phyloP scores from a whole-genome alignment of 2,797 vertebrate genomes.

The Anas bernieri region DNA sequence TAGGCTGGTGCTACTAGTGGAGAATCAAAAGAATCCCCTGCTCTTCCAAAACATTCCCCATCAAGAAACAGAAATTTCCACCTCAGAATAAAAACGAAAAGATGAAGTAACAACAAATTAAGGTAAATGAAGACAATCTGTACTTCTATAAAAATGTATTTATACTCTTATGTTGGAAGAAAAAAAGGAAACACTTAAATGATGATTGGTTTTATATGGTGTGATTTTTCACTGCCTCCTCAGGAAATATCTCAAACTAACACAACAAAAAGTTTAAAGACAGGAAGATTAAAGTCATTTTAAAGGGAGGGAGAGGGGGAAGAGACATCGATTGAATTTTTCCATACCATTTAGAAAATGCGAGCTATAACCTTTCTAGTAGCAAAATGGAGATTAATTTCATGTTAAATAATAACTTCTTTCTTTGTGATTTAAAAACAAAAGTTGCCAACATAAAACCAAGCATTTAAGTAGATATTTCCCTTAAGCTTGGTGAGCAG shows the following conservation, averaged over 20 bases:
- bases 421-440: neutral
- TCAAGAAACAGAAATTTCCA: neutral
- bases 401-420: neutral
- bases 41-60: neutral
- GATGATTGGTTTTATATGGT: neutral
- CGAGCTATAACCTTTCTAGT: neutral
- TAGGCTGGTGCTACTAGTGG: neutral
- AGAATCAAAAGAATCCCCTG: neutral
- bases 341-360: neutral
- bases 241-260: neutral
- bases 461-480: neutral
- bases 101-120: neutral
- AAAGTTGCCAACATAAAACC: neutral
- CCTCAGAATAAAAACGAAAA: neutral
- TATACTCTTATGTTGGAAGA: neutral
- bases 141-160: neutral
- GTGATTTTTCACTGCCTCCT: neutral
- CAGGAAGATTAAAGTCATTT: neutral
- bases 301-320: neutral
- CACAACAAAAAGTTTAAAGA: neutral
- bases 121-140: neutral
- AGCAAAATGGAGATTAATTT: conserved; percentile 45
- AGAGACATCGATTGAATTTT: neutral
- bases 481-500: neutral
- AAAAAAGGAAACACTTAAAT: neutral